phyloP scores from a whole-genome alignment of 2,888 invertebrate species.

The Agriopis leucophaearia region DNA sequence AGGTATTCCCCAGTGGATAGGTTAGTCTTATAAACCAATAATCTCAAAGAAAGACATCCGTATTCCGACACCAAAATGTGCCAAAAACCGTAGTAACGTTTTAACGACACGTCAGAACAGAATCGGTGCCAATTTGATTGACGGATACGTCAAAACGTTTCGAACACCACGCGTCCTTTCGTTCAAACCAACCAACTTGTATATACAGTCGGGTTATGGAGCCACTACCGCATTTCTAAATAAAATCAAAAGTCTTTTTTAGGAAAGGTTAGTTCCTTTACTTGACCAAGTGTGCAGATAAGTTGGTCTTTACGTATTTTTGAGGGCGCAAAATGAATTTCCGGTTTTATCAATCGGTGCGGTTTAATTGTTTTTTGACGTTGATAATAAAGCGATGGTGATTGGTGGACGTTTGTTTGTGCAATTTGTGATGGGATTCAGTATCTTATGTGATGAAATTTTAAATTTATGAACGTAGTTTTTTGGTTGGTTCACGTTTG shows the following conservation, averaged over 20 bases:
- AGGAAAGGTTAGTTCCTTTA: neutral
- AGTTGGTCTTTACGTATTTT: conserved; percentile 9
- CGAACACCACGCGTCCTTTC: conserved; percentile 8
- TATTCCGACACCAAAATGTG: conserved; percentile 19
- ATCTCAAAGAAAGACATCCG: neutral
- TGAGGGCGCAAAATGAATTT: conserved; percentile 16
- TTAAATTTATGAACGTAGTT: neutral
- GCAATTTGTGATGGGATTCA: conserved; percentile 7
- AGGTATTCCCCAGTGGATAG: too few species aligned
- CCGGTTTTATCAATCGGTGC: conserved; percentile 14
- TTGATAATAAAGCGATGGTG: conserved; percentile 13
- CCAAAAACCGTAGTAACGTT: conserved; percentile 30
- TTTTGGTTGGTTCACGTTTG: too few species aligned
- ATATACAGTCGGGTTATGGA: neutral
- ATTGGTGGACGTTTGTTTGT: conserved; percentile 14
- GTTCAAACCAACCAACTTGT: neutral
- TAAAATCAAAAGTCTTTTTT: neutral
- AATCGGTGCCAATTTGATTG: conserved; percentile 31
- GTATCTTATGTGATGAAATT: neutral
- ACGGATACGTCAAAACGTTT: conserved; percentile 24
- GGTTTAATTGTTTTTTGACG: conserved; percentile 24
- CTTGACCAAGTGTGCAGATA: neutral
- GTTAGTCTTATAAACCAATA: too few species aligned
- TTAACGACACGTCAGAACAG: conserved; percentile 31
- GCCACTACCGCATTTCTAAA: neutral